Evolutionary conservation across 2,888 invertebrate species (phyloP).

Genomic region (Encarsia formosa): DNA sequence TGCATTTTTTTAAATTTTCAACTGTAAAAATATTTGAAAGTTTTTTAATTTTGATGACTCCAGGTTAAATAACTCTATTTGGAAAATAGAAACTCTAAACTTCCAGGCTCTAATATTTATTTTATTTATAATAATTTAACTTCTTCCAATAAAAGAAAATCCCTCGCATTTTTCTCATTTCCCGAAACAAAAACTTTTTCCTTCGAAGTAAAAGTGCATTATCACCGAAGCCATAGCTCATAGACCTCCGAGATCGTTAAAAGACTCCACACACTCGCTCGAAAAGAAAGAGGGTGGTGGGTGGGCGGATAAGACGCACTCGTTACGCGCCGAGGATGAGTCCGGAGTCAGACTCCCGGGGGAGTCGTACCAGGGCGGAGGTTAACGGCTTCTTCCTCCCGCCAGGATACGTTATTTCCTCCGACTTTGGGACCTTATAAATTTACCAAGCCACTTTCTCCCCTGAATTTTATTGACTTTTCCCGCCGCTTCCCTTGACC

Average conservation of each 20-base stretch:
- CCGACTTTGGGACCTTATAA: not conserved
- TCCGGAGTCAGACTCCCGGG: constrained; percentile 45
- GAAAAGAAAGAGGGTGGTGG: constrained; percentile 22
- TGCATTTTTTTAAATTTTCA: too few relatives aligned
- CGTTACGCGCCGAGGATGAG: constrained; percentile 46
- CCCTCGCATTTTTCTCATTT: not conserved
- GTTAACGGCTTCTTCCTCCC: constrained; percentile 44
- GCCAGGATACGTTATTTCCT: constrained; percentile 28
- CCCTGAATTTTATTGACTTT: constrained; percentile 28
- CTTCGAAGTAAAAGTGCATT: not conserved
- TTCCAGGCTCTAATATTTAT: too few relatives aligned
- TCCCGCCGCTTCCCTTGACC: not conserved
- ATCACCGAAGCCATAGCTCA: not conserved
- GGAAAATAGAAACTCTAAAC: too few relatives aligned
- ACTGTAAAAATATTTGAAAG: too few relatives aligned
- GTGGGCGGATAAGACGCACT: constrained; percentile 35
- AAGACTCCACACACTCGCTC: constrained; percentile 18
- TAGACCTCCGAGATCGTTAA: constrained; percentile 28
- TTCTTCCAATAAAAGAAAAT: too few relatives aligned
- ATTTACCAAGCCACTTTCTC: constrained; percentile 10
- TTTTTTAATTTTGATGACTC: too few relatives aligned
- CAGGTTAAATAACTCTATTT: too few relatives aligned
- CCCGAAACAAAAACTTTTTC: not conserved
- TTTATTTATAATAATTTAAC: too few relatives aligned
- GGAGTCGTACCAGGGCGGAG: constrained; percentile 40